Evolutionary conservation across 2,888 invertebrate species (phyloP).

Genomic region (Drosophila anomalipes): DNA sequence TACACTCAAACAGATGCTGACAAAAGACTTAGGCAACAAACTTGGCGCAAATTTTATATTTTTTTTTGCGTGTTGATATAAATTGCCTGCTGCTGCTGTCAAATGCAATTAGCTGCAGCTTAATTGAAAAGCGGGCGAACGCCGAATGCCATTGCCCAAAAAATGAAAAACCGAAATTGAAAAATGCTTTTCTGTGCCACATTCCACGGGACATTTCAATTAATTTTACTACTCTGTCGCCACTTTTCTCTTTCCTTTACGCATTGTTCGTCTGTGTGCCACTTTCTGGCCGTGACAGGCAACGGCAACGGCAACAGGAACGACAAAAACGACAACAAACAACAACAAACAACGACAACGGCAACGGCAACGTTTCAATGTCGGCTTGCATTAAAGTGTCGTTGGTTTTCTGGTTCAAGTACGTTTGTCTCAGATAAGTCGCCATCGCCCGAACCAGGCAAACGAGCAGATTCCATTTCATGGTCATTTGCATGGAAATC

Average conservation of each 20-base stretch:
- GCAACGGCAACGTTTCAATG: slow-evolving; percentile 72
- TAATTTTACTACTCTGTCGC: slow-evolving; percentile 59
- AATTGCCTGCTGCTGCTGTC: slow-evolving; percentile 62
- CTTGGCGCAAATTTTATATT: slow-evolving; percentile 35
- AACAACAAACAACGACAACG: slow-evolving; percentile 23
- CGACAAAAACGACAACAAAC: slow-evolving; percentile 23
- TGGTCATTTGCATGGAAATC: slow-evolving; percentile 84
- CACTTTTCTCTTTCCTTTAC: slow-evolving; percentile 64
- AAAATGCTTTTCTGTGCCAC: slow-evolving; percentile 51
- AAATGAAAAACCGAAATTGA: slow-evolving; percentile 50
- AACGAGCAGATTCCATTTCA: slow-evolving; percentile 77
- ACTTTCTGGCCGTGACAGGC: slow-evolving; percentile 61
- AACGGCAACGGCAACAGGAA: slow-evolving; percentile 23
- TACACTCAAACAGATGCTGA: slow-evolving; percentile 24
- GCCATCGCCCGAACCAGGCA: slow-evolving; percentile 42
- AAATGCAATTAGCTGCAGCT: slow-evolving; percentile 74
- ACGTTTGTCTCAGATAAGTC: slow-evolving; percentile 75
- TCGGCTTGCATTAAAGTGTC: slow-evolving; percentile 83
- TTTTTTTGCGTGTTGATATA: slow-evolving; percentile 43
- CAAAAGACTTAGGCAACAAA: slow-evolving; percentile 78
- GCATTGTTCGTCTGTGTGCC: slow-evolving; percentile 65
- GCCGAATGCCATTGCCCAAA: slow-evolving; percentile 67
- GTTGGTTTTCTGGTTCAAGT: slow-evolving; percentile 83
- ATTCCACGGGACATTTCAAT: slow-evolving; percentile 65
- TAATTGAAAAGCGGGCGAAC: slow-evolving; percentile 69